phyloP scores from a whole-genome alignment of 2,113 vertebrate species.

The Ellobius talpinus region DNA sequence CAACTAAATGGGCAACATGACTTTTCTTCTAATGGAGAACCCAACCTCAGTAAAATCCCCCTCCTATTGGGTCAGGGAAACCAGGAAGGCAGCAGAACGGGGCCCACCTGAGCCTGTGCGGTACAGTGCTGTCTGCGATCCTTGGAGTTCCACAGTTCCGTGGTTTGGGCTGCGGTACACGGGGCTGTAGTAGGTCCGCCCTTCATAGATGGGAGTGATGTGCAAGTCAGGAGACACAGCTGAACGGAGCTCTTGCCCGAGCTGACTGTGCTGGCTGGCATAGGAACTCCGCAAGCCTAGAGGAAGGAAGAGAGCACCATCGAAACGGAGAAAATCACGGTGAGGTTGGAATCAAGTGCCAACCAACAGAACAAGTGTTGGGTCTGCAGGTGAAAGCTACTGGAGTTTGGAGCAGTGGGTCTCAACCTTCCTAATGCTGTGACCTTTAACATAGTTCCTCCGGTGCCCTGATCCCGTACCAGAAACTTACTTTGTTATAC shows the following conservation, averaged over 20 bases:
- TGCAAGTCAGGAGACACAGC: slow-evolving; percentile 95
- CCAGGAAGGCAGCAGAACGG: background rate
- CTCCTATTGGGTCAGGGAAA: background rate
- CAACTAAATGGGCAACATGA: background rate
- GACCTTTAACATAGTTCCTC: background rate
- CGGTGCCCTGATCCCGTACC: background rate
- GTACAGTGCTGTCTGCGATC: slow-evolving; percentile 92
- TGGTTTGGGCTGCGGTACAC: slow-evolving; percentile 94
- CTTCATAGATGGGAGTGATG: slow-evolving; percentile 97
- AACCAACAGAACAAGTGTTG: background rate
- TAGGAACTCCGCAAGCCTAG: slow-evolving; percentile 95
- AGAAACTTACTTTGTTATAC: background rate
- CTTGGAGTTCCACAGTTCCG: slow-evolving; percentile 88
- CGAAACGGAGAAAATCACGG: background rate
- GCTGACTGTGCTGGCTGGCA: slow-evolving; percentile 95
- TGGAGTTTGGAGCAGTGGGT: background rate
- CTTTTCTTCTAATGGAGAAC: background rate
- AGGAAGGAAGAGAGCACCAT: slow-evolving; percentile 57
- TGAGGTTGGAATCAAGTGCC: background rate
- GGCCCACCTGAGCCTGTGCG: slow-evolving; percentile 92
- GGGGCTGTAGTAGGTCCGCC: slow-evolving; percentile 94
- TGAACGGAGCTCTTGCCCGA: slow-evolving; percentile 93
- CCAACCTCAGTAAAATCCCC: background rate
- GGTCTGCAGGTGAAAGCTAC: slow-evolving; percentile 7
- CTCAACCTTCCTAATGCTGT: background rate